phyloP scores from a whole-genome alignment of 37 sponge, comb jelly and placozoan genomes.

The Aphrocallistes beatrix region DNA sequence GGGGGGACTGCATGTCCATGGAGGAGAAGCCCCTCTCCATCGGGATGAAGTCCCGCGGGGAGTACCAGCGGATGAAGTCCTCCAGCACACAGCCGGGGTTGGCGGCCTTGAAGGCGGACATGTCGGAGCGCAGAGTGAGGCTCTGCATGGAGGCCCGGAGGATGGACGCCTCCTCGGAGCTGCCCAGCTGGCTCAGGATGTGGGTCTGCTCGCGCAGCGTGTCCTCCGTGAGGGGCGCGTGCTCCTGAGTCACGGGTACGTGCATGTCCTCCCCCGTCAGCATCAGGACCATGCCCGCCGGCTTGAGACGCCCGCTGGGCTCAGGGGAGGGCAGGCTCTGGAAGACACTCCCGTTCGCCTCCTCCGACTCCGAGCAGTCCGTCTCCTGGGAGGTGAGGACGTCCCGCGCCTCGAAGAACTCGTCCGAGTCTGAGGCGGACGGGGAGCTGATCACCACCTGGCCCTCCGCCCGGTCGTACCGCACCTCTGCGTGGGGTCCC shows the following conservation, averaged over 20 bases:
- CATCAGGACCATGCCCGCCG: slow-evolving; percentile 45
- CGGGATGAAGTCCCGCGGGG: slow-evolving; percentile 87
- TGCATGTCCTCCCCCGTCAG: slow-evolving; percentile 51
- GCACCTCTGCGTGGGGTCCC: not conserved
- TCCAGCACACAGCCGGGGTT: slow-evolving; percentile 88
- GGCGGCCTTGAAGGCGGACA: slow-evolving; percentile 99
- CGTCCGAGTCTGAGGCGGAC: not conserved
- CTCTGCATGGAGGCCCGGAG: slow-evolving; percentile 86
- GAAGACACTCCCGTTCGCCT: not conserved
- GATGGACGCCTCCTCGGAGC: slow-evolving; percentile 71
- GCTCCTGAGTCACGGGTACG: slow-evolving; percentile 82
- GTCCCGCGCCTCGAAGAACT: slow-evolving; percentile 4
- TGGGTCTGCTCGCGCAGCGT: slow-evolving; percentile 70
- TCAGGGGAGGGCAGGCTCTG: not conserved
- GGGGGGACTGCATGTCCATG: not conserved
- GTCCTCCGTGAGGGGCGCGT: slow-evolving; percentile 84
- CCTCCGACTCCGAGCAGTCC: not conserved
- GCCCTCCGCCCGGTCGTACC: not conserved
- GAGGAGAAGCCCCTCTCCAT: not conserved
- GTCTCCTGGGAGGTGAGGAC: not conserved
- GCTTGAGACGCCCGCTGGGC: not conserved
- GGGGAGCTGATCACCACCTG: not conserved
- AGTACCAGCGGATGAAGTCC: slow-evolving; percentile 98
- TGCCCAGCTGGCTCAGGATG: slow-evolving; percentile 66
- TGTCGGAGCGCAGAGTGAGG: slow-evolving; percentile 88